Percentiles rank a stretch among this genome's conserved stretches.
Conservation (phyloP, 2,888 invertebrate genomes). For the Lepidonotus clava region DNA sequence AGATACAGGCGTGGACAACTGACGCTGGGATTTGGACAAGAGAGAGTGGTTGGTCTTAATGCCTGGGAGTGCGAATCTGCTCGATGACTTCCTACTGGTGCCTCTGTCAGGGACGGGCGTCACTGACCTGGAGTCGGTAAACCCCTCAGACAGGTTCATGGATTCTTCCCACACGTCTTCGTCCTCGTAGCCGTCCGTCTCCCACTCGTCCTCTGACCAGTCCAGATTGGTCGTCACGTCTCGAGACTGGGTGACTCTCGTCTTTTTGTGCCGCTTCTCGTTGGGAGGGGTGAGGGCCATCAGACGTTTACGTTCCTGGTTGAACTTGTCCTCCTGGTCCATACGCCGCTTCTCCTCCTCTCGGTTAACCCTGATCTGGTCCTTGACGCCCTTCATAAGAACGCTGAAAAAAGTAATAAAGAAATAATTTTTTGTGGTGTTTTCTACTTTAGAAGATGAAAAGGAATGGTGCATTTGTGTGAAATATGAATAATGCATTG, state of each 20-base stretch:
- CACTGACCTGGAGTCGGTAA: not conserved
- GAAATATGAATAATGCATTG: too few relatives aligned
- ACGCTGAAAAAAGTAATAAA: conserved; percentile 59
- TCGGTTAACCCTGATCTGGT: conserved; percentile 62
- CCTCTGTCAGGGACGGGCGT: not conserved
- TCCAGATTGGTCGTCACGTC: not conserved
- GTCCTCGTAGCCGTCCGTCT: not conserved
- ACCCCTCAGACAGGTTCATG: not conserved
- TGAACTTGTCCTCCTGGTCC: conserved; percentile 31
- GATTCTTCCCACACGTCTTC: not conserved
- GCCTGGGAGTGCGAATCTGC: not conserved
- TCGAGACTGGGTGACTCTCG: not conserved
- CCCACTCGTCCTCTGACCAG: not conserved
- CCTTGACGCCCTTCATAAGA: conserved; percentile 62
- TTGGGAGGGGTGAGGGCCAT: conserved; percentile 30
- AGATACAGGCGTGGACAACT: not conserved
- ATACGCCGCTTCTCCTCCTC: conserved; percentile 57
- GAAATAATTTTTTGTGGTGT: too few relatives aligned
- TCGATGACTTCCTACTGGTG: not conserved
- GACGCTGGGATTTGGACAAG: not conserved
- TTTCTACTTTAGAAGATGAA: too few relatives aligned
- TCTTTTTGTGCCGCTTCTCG: conserved; percentile 15
- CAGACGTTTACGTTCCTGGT: conserved; percentile 11
- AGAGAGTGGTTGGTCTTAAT: not conserved
- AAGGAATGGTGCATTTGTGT: too few relatives aligned